Base-by-base conservation (phyloP, 2,113 vertebrate species). In the Eublepharis macularius region DNA sequence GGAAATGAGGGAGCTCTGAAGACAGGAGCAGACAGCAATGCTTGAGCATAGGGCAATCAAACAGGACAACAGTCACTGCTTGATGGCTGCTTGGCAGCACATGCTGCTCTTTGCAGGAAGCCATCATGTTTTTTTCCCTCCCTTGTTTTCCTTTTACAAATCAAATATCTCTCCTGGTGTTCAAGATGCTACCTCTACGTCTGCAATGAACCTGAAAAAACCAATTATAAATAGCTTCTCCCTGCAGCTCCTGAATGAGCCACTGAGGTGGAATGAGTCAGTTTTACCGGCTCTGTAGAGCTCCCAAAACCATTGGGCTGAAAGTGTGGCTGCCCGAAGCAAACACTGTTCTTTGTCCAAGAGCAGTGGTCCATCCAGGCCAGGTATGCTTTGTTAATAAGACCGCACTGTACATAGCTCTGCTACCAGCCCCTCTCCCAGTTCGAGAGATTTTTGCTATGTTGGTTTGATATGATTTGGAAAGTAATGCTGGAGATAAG, bases 221-320 rank as follows among this genome's bases (percentile, higher is more conserved):
- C 92, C 93, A 80, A 80, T 92, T 94, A 94, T 92, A 94, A 94
- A 94, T 94, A 95, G 85, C 78, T 92, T 94, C 70, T 93, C 91
- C 91, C 93, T 91, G 93, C 92, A 94, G 93, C 93, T 94, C 91
- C 93, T 91, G 83, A 90, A 81, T 65, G 90, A 95, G 92, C 88
- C 93, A 91, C 84, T 94, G 93, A 93, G 86, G 93, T 72, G 86
- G 92, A 94, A 92, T 93, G 94, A 94, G 90, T 94, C 93, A 94
- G 92, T 91, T 83, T 91, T 92, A 92, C 82, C 49, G 11, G 88
- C 87, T 88, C 82, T 2, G 85, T 76, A 49, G 66, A 2, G 88
- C 90, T 91, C 91, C 89, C 93, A 78, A 92, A 65, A 86, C 85
- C 81, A 88, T 89, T 90, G 91, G 89, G 90, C 86, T 88, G 85